Base-by-base conservation (phyloP, 1,140 invertebrate genomes). In the Globodera rostochiensis region DNA sequence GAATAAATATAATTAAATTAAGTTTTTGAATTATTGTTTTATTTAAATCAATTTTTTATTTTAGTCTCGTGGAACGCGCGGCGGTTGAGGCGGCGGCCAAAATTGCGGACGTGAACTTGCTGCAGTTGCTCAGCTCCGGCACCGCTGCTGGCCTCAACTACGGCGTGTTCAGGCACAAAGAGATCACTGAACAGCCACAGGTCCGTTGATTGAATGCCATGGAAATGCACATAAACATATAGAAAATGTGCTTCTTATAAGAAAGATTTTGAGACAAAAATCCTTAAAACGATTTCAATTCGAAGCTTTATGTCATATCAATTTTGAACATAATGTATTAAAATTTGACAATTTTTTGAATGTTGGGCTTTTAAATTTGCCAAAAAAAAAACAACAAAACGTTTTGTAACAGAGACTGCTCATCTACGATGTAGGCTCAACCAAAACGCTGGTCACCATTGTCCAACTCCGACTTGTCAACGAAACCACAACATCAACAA, bases 371-470 rank as follows among this genome's bases (percentile, higher is more conserved):
- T 75, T 36, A 15, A 36, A 36, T 36, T 36, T 36, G 36, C 36
- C 36, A 36, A 36, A 36, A 36, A 36, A n/a, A n/a, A n/a, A n/a
- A n/a, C n/a, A n/a, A 36, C 36, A 36, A 36, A 36, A 36, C 36
- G 36, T 50, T 67, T 60, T 25, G 19, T 45, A 67, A 69, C 70
- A 78, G 77, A 94, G 97, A 87, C 94, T 98, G 70, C 92, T 98
- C 88, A 97, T 99, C 90, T 98, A 96, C 90, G 97, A 99, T 90
- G 97, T 99, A 95, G 98, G 98, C 4, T 95, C 97, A 1, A 94
- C 94, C 6, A 82, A 94, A 84, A 98, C 97, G 0, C 94, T 94
- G n/a, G 96, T 95, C 0, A 94, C 95, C 1, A 91, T 99, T 53
- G 96, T 13, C 94, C 91, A 94, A 82, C 97, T 96, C 91, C 95